phyloP scores from a whole-genome alignment of 1,140 invertebrate genomes.

The Pollicipes pollicipes region DNA sequence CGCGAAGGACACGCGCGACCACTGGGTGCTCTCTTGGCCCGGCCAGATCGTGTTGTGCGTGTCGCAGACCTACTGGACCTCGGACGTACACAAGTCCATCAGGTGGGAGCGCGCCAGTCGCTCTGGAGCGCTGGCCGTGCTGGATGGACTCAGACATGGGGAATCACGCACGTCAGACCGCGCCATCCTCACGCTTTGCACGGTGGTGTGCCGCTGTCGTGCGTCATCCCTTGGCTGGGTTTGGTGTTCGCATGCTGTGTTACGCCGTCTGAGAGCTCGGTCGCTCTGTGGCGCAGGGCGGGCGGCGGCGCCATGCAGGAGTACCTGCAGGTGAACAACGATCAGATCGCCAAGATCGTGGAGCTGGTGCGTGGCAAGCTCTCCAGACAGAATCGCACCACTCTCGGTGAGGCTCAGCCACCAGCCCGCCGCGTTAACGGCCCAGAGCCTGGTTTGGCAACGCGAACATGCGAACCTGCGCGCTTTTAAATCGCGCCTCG shows the following conservation, averaged over 20 bases:
- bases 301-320: conserved; percentile 32
- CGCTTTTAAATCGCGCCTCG: no score
- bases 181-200: no score
- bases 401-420: conserved; percentile 42
- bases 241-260: no score
- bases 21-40: conserved; percentile 78
- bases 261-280: no score
- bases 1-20: conserved; percentile 37
- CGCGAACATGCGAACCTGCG: background rate
- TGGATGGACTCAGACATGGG: no score
- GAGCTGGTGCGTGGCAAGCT: conserved; percentile 68
- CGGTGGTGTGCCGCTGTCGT: no score
- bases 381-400: conserved; percentile 71
- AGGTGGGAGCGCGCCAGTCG: conserved; percentile 12
- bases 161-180: no score
- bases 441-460: conserved; percentile 2
- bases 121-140: conserved; percentile 16
- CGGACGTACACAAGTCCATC: conserved; percentile 52
- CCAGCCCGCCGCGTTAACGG: no score
- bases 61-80: conserved; percentile 74
- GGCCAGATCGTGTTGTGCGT: conserved; percentile 76
- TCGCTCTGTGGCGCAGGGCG: conserved; percentile 27
- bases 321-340: conserved; percentile 39
- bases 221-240: no score
- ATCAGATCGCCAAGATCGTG: conserved; percentile 66